Base-by-base conservation (phyloP, 2,113 vertebrate genomes). In the Octodon degus region DNA sequence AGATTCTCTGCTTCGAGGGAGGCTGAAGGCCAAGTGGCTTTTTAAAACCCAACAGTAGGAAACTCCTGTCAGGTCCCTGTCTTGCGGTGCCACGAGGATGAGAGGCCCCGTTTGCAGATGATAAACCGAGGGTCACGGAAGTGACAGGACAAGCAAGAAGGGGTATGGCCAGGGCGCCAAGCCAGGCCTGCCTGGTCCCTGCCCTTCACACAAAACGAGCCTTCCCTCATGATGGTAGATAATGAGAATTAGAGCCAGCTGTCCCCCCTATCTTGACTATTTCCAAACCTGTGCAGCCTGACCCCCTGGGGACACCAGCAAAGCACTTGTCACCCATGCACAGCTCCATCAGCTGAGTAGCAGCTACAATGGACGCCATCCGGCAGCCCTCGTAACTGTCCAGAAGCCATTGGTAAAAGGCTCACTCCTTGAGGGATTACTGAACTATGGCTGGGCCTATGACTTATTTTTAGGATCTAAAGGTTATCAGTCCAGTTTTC, bases 331-430 rank as follows among this genome's bases (percentile, higher is more conserved):
- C 40, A 13, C 76, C 24, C 24, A 7, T 3, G 30, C 3, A 6
- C 27, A 5, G 5, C 50, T 34, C n/a, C 17, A 13, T 27, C 68
- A 30, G 14, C 13, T 40, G 58, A 76, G 5, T 25, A 63, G 14
- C 2, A 30, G 6, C 80, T 89, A 55, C 65, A 37, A 37, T 34
- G n/a, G 25, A 8, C 8, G 24, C 37, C 25, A 60, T 4, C 67
- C 83, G 62, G 65, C 10, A 6, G n/a, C 85, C 70, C 16, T 50
- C 89, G 17, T 9, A 43, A 6, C n/a, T 0, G 25, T 20, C 81
- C 92, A 89, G 83, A 43, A 62, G 80, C 90, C 62, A 40, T 81
- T n/a, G 17, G 65, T 25, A n/a, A 63, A 83, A 92, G 67, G 83
- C 25, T 63, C 12, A 14, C 0, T 60, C 20, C 0, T 5, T 84